Evolutionary conservation across 2,797 vertebrate genomes (phyloP), one percentile per base, ranked within the genome.

Genomic region (Enteromius argenteus): DNA sequence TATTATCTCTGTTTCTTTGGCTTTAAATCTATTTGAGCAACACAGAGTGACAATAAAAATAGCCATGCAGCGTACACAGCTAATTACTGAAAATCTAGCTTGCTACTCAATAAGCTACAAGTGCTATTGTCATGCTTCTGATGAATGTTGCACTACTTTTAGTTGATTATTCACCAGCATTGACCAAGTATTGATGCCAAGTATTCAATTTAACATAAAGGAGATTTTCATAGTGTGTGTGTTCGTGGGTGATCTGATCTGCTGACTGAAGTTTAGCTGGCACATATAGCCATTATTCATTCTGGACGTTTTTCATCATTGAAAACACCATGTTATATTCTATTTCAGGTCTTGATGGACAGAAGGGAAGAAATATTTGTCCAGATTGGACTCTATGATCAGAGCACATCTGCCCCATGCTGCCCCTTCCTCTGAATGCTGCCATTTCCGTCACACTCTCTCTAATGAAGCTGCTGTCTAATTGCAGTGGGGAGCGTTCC

Each of bases 381-480:
- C 87, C 21, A 83, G 66, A 39, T 78, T 62, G 60, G 15, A 73
- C 66, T 83, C 66, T 37, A 64, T 62, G 83, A 60, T 60, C 83
- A 42, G 46, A 72, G 58, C 66, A 64, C 53, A 60, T 42, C 86
- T 56, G 62, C 46, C 81, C 46, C 19, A 35, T 35, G 10, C 62
- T 67, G 51, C 49, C 32, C 83, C 83, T 74, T 60, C 69, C 78
- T 53, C 39, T 72, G 73, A 93, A 93, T 90, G 91, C 90, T 88
- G 87, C 92, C 90, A 92, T 92, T 93, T 87, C 90, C 84, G 88
- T 92, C 91, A 89, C 91, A 92, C 81, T 86, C 87, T 88, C 84
- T 87, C 89, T 93, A 94, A 94, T 93, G 91, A 94, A 94, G 88
- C 91, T 87, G 88, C 90, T 87, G 89, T 93, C 90, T 95, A 95